Evolutionary conservation across 2,113 vertebrate species (phyloP), one percentile per base, ranked within the genome.

Genomic region (Aspiorhynchus laticeps): DNA sequence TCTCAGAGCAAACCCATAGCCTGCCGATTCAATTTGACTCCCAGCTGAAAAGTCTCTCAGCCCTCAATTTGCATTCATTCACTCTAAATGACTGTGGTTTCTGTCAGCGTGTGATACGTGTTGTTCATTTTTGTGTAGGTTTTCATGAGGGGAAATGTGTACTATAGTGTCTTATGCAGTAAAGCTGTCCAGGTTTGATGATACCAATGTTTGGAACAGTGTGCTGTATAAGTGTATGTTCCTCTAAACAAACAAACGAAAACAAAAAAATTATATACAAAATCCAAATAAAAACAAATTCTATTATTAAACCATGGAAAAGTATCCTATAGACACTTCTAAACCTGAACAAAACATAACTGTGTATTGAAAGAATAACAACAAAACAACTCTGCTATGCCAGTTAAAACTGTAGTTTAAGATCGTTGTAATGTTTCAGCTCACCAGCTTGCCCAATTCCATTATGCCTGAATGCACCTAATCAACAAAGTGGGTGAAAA

Each of bases 11-110:
- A 80, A 61, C 28, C 26, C 59, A 17, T 71, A 46, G 33, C 53
- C 38, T 33, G 36, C 59, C 36, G 5, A 73, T 73, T 53, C 31
- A 38, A 24, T 53, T 73, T 36, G 31, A 56, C 67, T 59, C 31
- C 84, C 28, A 46, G 21, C 38, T 46, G 61, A 63, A 33, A 63
- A 77, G 26, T 63, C 53, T 51, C 38, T 43, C 19, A 46, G 26
- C 41, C 41, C 74, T 65, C 36, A 59, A 8, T 80, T 80, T 80
- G 53, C 31, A 80, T 80, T 41, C 78, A 41, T 73, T 21, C 33
- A 61, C 53, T 12, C 11, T 80, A 59, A 80, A 61, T 80, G 33
- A 80, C 14, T 41, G 28, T 53, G 76, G 21, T 56, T 53, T 31
- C 76, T 79, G 31, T 10, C 48, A 79, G 31, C 31, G 10, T 78